phyloP scores from a whole-genome alignment of 2,797 vertebrate species.

The Myoxocephalus aenaeus region DNA sequence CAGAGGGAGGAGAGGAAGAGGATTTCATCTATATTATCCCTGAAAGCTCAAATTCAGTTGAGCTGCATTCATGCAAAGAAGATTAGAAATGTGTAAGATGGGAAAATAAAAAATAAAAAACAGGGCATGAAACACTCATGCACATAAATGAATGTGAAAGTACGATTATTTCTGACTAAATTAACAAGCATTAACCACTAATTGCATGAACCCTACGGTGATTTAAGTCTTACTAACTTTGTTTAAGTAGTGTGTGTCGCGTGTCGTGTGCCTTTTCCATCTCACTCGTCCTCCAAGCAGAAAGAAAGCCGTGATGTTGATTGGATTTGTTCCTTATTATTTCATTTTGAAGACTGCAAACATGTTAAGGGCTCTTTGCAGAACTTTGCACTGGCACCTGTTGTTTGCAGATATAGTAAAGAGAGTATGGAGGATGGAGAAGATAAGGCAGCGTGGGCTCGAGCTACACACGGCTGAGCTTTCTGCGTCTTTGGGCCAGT shows the following conservation, averaged over 20 bases:
- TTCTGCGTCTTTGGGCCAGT: constrained; percentile 22
- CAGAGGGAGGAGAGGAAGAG: constrained; percentile 2
- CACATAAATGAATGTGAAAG: constrained; percentile 2
- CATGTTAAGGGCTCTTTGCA: neutral
- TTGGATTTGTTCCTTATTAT: neutral
- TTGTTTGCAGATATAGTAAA: constrained; percentile 18
- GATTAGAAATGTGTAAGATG: constrained; percentile 50
- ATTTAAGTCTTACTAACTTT: neutral
- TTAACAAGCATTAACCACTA: neutral
- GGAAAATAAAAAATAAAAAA: constrained; percentile 14
- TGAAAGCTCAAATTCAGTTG: constrained; percentile 39
- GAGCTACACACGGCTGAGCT: constrained; percentile 6
- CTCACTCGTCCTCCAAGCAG: neutral
- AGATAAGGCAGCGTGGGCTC: constrained; percentile 34
- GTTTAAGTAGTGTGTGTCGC: neutral
- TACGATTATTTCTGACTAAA: neutral
- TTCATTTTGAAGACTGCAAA: constrained; percentile 1
- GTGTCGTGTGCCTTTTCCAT: neutral
- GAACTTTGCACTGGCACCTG: neutral
- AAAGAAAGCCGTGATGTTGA: neutral
- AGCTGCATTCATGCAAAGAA: constrained; percentile 49
- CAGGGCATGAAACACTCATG: neutral
- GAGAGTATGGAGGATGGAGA: neutral
- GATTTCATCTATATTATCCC: constrained; percentile 43
- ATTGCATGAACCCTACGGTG: neutral